Percentiles rank a stretch among this genome's conserved stretches.
Conservation (phyloP, 2,797 vertebrate genomes). For the Eleutherodactylus coqui region DNA sequence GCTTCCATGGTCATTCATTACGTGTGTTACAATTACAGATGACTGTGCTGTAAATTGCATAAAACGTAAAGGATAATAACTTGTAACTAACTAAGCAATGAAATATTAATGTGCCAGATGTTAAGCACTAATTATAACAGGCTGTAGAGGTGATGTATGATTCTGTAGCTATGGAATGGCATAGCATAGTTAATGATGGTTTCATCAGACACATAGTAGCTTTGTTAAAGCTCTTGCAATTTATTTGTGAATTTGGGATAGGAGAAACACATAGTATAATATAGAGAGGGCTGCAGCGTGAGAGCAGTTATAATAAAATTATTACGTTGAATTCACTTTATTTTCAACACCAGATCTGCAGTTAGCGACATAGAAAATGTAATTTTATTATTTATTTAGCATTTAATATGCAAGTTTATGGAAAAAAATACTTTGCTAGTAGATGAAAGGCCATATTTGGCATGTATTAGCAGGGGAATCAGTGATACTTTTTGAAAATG, state of each 20-base stretch:
- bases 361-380: not conserved
- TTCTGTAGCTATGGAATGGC: slow-evolving; percentile 32
- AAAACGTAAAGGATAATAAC: slow-evolving; percentile 55
- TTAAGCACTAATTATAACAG: slow-evolving; percentile 58
- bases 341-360: not conserved
- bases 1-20: slow-evolving; percentile 32
- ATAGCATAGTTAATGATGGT: slow-evolving; percentile 46
- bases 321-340: not conserved
- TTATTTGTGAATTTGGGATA: not conserved
- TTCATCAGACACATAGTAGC: slow-evolving; percentile 29
- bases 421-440: not conserved
- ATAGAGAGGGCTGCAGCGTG: not conserved
- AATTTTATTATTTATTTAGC: not conserved
- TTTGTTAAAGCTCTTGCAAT: slow-evolving; percentile 37
- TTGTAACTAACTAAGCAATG: slow-evolving; percentile 60
- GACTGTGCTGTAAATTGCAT: slow-evolving; percentile 58
- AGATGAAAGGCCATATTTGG: not conserved
- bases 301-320: not conserved
- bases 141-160: slow-evolving; percentile 47
- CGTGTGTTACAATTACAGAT: slow-evolving; percentile 52
- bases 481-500: not conserved
- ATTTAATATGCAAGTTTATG: not conserved
- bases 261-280: not conserved
- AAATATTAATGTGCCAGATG: slow-evolving; percentile 63
- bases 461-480: not conserved